A percentile compares a stretch with the other conserved stretches of the same genome.
Conservation (phyloP, 2,113 vertebrate species). For the Tetraodon nigroviridis region DNA sequence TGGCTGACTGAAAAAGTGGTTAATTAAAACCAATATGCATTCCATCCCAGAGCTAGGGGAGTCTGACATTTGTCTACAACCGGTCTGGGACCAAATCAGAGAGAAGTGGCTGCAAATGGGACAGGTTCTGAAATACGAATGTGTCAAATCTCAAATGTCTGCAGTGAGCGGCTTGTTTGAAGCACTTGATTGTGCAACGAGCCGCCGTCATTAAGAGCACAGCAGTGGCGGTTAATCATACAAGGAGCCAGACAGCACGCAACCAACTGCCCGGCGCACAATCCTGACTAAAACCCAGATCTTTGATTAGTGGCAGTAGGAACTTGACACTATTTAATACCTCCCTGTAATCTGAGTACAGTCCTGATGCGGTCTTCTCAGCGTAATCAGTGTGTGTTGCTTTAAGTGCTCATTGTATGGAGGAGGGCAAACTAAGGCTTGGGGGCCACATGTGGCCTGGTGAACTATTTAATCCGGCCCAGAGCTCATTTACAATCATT, state of each 20-base stretch:
- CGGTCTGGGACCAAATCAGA: constrained; percentile 7
- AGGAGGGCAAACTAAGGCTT: no score
- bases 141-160: constrained; percentile 17
- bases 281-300: constrained; percentile 12
- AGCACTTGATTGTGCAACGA: constrained; percentile 42
- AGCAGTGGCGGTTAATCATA: neutral
- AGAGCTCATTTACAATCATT: no score
- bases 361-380: no score
- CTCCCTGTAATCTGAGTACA: neutral
- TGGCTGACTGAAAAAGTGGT: neutral
- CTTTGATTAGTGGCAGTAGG: constrained; percentile 23
- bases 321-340: constrained; percentile 14
- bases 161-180: neutral
- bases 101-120: constrained; percentile 2
- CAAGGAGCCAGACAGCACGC: neutral
- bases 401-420: no score
- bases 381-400: no score
- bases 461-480: no score
- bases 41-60: no score
- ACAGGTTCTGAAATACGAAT: constrained; percentile 4
- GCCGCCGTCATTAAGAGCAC: constrained; percentile 48
- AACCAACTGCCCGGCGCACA: neutral
- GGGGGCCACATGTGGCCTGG: no score
- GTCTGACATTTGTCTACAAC: constrained; percentile 8
- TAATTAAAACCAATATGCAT: neutral